Base-by-base conservation (phyloP, 1,140 invertebrate species). In the Episyrphus balteatus region DNA sequence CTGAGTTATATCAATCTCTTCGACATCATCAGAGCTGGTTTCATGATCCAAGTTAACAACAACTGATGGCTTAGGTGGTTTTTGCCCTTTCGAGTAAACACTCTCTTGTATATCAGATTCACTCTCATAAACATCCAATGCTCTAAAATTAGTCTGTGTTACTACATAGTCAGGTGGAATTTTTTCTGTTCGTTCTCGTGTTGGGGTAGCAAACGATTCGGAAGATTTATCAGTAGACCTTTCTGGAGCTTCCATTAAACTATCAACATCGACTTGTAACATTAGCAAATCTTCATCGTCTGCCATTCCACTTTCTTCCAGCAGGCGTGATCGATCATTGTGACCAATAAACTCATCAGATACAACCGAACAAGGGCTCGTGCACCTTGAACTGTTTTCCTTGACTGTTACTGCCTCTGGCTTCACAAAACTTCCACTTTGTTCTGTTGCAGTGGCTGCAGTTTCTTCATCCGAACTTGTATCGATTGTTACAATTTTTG, bases 291-390 rank as follows among this genome's bases (percentile, higher is more conserved):
- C 62, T 2, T 63, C 58, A 15, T 66, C 63, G 12, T 55, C 56
- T 11, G 57, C 57, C 21, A 54, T 49, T 1, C 48, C 57, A n/a
- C 19, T 44, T 5, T 48, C 52, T 13, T 55, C 32, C 9, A 50
- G 26, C 15, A 63, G 32, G 5, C 61, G 59, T 21, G 49, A 50
- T 11, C 54, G 61, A 26, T 67, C 63, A 33, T 55, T 57, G 30
- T 64, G 63, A 0, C 59, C 63, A 46, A 66, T 66, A 7, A 67
- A 66, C 38, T 66, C 63, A 54, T 67, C 64, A 15, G 54, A 56
- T 5, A 66, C 58, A 3, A 63, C 66, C 14, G 47, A 58, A 34
- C 46, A 56, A 5, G 63, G 63, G 6, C 63, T 64, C 15, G 40
- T 42, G 26, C 47, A 49, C 1, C 52, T 31, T 14, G 49, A 44